Evolutionary conservation across 2,888 invertebrate genomes (phyloP).

Genomic region (Aspidiotus rigidus): DNA sequence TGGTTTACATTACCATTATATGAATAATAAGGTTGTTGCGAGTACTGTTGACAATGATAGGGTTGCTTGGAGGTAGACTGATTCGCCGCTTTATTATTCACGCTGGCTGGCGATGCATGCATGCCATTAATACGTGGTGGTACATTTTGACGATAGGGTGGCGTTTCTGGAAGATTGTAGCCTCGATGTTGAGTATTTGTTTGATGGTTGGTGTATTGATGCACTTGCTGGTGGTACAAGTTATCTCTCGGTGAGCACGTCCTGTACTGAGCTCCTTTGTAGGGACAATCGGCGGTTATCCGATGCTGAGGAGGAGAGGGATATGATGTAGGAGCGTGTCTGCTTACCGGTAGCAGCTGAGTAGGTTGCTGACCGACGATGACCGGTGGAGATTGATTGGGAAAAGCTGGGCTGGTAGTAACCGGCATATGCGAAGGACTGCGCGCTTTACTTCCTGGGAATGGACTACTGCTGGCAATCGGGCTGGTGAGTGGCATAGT

Average conservation of each 20-base stretch:
- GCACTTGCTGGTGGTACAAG: constrained; percentile 25
- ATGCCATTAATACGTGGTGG: constrained; percentile 20
- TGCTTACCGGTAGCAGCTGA: constrained; percentile 35
- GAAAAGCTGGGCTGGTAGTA: constrained; percentile 47
- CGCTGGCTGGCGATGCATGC: background rate
- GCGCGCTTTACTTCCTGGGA: constrained; percentile 13
- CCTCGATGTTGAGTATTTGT: constrained; percentile 11
- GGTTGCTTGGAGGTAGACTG: constrained; percentile 36
- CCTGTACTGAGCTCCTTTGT: constrained; percentile 23
- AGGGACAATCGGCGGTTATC: constrained; percentile 12
- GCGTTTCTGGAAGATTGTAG: constrained; percentile 42
- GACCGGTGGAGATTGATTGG: constrained; percentile 43
- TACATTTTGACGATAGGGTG: constrained; percentile 15
- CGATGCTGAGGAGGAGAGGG: constrained; percentile 37
- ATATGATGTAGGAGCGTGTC: constrained; percentile 35
- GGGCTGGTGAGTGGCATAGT: constrained; percentile 34
- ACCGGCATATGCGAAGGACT: constrained; percentile 37
- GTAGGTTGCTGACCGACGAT: constrained; percentile 36
- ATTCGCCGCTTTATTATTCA: constrained; percentile 4
- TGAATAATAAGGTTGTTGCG: constrained; percentile 39
- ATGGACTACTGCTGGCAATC: constrained; percentile 18
- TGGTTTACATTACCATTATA: constrained; percentile 34
- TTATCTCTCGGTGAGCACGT: constrained; percentile 14
- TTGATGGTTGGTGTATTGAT: constrained; percentile 23
- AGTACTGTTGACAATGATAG: constrained; percentile 39